These are phyloP conservation scores for Sus cebifrons DNA, from an alignment of 2,797 vertebrate genomes.

Conservation along the genomic window DNA sequence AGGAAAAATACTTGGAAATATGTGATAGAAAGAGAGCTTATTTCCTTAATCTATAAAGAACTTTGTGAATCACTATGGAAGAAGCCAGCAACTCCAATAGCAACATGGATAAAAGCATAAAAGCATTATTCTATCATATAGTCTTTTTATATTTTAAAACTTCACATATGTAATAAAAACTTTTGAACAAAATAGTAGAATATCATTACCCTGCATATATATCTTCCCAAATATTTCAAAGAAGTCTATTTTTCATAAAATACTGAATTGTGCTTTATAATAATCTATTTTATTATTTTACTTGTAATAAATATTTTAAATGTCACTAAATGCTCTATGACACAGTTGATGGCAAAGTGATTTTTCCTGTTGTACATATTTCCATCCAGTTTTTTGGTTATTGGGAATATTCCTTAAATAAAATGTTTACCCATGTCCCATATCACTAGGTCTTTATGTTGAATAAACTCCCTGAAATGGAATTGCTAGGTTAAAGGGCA, in stretches of 20 bases:
- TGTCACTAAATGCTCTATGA: neutral
- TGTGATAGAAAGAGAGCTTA: neutral
- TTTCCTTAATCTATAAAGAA: constrained; percentile 48
- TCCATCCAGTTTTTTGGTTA: constrained; percentile 38
- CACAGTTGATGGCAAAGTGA: neutral
- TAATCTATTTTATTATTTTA: constrained; percentile 37
- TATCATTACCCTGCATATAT: neutral
- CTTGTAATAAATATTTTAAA: neutral
- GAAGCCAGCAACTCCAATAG: neutral
- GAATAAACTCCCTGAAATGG: neutral
- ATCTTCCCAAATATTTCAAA: constrained; percentile 22
- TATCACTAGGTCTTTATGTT: constrained; percentile 17
- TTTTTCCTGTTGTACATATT: constrained; percentile 27
- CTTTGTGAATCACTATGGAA: neutral
- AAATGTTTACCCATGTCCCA: neutral
- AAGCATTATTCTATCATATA: neutral
- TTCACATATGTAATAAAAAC: neutral
- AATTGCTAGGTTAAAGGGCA: neutral
- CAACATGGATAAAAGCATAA: neutral
- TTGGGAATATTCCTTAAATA: constrained; percentile 28
- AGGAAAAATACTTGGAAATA: constrained; percentile 15
- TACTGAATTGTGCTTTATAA: constrained; percentile 43
- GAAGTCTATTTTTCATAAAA: constrained; percentile 28
- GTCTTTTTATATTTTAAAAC: constrained; percentile 26
- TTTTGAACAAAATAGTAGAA: neutral